Base-by-base conservation (phyloP, 2,888 invertebrate species). In the Chromoteleia sp. region DNA sequence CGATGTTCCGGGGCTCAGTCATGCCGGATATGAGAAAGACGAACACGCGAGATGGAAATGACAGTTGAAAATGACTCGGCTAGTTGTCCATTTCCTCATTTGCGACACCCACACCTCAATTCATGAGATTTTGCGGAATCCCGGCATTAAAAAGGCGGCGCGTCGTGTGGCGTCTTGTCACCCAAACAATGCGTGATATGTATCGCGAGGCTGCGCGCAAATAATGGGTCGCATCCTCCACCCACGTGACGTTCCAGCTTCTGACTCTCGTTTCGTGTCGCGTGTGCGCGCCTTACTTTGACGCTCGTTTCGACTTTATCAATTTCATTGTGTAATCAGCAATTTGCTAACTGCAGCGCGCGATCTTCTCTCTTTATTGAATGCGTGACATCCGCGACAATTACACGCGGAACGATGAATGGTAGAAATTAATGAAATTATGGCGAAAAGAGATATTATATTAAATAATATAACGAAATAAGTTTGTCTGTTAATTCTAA, bases 21-120 rank as follows among this genome's bases (percentile, higher is more conserved):
- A 73, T 73, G 54, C 52, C 79, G 81, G 83, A 82, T 71, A 78
- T 52, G 78, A 78, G 50, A 36, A 77, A 70, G 48, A 68, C 19
- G 70, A 78, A 48, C 67, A 79, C 83, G 82, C 82, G 73, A 81
- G 77, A 81, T 83, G 75, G 56, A 81, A 74, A 84, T 86, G 87
- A 85, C 80, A 10, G 56, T 59, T 68, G 89, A 86, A 90, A 89
- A 90, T 89, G 88, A 89, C 84, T 87, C 84, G 86, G 86, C 85
- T 89, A 89, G 89, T 89, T 89, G 87, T 88, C 86, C 85, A 86
- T 89, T 91, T 91, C 91, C 91, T 90, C 89, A 91, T 90, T 91
- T 91, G 85, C 78, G 87, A 90, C 91, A 91, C 91, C 90, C 90
- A 91, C 91, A 85, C 88, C 86, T 88, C 86, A 89, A 89, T 91